Evolutionary conservation across 1,140 invertebrate genomes (phyloP).

Genomic region (Trichogramma pretiosum): DNA sequence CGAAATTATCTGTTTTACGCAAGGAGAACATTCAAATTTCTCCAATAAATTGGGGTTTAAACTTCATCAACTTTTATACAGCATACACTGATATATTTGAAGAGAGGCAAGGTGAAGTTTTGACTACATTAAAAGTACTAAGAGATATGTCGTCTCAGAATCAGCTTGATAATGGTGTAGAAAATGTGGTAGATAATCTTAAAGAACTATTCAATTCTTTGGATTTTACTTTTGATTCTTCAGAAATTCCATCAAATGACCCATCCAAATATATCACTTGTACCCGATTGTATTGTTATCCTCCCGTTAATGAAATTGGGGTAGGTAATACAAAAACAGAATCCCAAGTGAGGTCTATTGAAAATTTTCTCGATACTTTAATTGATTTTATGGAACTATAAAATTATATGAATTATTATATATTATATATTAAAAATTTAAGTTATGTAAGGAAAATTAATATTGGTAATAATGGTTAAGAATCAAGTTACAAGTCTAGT

Average conservation of each 20-base stretch:
- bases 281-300: constrained; percentile 22
- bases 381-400: background rate
- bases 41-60: constrained; percentile 33
- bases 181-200: background rate
- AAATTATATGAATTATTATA: background rate
- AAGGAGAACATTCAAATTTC: constrained; percentile 22
- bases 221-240: background rate
- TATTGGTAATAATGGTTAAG: too few species aligned
- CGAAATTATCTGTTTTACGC: constrained; percentile 5
- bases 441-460: too few species aligned
- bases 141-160: too few species aligned
- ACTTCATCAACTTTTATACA: constrained; percentile 29
- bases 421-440: too few species aligned
- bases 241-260: constrained; percentile 4
- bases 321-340: constrained; percentile 7
- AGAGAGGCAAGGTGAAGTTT: constrained; percentile 4
- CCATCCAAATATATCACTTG: background rate
- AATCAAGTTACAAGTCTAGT: too few species aligned
- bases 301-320: constrained; percentile 27
- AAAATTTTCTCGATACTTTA: constrained; percentile 15
- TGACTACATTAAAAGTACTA: constrained; percentile 8
- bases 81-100: constrained; percentile 22
- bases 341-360: constrained; percentile 18
- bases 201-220: constrained; percentile 4
- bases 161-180: background rate